Percentiles rank a stretch among this genome's conserved stretches.
phyloP scores from a whole-genome alignment of 2,113 vertebrate genomes.

The Cyrtonyx montezumae region DNA sequence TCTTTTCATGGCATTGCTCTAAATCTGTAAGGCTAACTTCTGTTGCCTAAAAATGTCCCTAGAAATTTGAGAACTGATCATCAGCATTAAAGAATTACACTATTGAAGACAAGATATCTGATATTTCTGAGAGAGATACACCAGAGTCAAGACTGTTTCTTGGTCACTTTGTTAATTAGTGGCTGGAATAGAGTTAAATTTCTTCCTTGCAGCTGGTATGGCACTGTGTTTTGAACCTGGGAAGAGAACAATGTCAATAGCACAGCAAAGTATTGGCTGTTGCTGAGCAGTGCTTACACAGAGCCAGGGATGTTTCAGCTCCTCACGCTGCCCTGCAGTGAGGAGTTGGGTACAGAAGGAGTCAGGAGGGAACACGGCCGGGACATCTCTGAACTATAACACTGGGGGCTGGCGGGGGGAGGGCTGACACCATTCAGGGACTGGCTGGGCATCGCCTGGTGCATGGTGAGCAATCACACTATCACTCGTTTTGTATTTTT shows the following conservation, averaged over 20 bases:
- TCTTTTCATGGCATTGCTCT: background rate
- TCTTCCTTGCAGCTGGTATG: background rate
- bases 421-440: no score
- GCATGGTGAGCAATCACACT: background rate
- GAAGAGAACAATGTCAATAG: background rate
- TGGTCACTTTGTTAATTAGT: background rate
- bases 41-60: background rate
- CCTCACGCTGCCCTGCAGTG: background rate
- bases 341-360: background rate
- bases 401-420: no score
- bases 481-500: background rate
- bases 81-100: background rate
- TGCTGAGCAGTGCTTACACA: background rate
- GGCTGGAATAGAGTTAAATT: background rate
- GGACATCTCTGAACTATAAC: background rate
- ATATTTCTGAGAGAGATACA: background rate
- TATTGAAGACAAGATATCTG: background rate
- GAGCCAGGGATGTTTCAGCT: background rate
- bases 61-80: background rate
- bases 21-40: background rate
- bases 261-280: background rate
- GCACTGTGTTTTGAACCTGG: background rate
- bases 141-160: background rate
- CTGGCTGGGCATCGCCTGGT: no score
- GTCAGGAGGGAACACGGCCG: background rate